Evolutionary conservation across 2,888 invertebrate genomes (phyloP), one percentile per base, ranked within the genome.

Genomic region (Disparrhopalites patrizii): DNA sequence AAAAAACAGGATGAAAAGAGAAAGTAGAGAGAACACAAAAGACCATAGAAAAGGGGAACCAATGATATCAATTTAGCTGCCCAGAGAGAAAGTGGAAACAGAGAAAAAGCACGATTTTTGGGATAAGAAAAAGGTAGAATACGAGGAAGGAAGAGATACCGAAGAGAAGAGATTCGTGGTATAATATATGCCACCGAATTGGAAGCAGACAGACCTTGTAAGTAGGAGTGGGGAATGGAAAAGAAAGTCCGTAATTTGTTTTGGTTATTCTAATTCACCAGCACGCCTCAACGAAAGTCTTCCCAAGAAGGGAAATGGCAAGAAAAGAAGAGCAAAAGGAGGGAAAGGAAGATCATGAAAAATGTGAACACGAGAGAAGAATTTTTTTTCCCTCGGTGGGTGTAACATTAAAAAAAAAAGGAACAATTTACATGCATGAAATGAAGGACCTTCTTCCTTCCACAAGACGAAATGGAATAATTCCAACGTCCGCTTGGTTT

Each of bases 391-490:
- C n/a, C 18, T 47, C 23, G 15, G 15, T 23, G 33, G 50, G 40
- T 47, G 55, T 54, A 31, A 47, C 33, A 61, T 47, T 64, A 61
- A 36, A 64, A n/a, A n/a, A n/a, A n/a, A 61, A 58, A 50, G 55
- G 62, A 55, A 61, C 57, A 58, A 65, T 68, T 65, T 68, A 58
- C 68, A 65, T 68, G 62, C 68, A 68, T 62, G 65, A 65, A 43
- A 55, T 67, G 55, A 47, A 63, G 47, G 36, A 31, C 38, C 18
- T n/a, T n/a, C n/a, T n/a, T n/a, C n/a, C n/a, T n/a, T n/a, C n/a
- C 57, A 52, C 54, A 52, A 63, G 58, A 63, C 60, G 52, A 23
- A 52, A 52, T 52, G 62, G 64, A 64, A 52, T n/a, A 55, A 62
- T 47, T 47, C 47, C 25, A 25, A 20, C 10, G 47, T 25, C 47